Percentiles rank a stretch among this genome's conserved stretches.
Conservation (phyloP, 2,888 invertebrate genomes). For the Sisyra nigra region DNA sequence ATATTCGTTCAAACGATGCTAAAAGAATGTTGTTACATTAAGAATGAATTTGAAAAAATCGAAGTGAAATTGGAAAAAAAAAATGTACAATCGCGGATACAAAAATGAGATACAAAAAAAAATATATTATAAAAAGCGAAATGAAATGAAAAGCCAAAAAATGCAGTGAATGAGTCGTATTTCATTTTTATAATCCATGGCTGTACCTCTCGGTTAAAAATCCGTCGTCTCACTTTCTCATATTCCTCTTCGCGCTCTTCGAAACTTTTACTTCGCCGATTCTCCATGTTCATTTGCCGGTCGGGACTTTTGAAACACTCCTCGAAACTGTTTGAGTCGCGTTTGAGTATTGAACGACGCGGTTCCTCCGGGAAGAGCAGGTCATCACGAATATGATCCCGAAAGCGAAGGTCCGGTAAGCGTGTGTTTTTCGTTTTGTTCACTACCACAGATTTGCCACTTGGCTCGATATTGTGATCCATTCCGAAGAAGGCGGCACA, state of each 20-base stretch:
- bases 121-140: neutral
- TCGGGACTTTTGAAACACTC: conserved; percentile 49
- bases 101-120: neutral
- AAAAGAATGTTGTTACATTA: conserved; percentile 9
- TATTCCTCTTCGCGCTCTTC: conserved; percentile 88
- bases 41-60: neutral
- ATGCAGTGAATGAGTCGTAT: neutral
- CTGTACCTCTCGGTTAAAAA: conserved; percentile 43
- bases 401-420: conserved; percentile 54
- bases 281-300: conserved; percentile 41
- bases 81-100: neutral
- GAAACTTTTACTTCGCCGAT: conserved; percentile 64
- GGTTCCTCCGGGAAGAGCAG: conserved; percentile 48
- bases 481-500: conserved; percentile 88
- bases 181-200: conserved; percentile 5
- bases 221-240: conserved; percentile 67
- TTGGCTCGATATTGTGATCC: conserved; percentile 82
- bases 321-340: conserved; percentile 67
- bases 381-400: conserved; percentile 50
- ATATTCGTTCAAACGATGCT: conserved; percentile 23
- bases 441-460: conserved; percentile 68
- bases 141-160: too few species aligned
- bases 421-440: conserved; percentile 59
- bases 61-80: neutral
- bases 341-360: conserved; percentile 61